A percentile compares a stretch with the other conserved stretches of the same genome.
Evolutionary conservation across 1,140 invertebrate species (phyloP).

Genomic region (Aphis gossypii): DNA sequence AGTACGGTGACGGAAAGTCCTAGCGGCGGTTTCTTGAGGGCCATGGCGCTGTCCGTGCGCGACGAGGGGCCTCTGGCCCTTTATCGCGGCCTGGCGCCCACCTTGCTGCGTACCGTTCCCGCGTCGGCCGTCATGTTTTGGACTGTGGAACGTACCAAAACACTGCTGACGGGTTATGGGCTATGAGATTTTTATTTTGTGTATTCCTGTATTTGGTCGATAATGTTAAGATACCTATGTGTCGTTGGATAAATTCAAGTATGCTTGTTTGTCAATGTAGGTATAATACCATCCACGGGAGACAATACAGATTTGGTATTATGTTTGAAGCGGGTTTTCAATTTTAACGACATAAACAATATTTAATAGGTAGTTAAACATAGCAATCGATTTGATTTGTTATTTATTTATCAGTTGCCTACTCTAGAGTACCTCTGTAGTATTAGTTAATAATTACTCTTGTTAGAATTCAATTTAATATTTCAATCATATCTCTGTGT

Average conservation of each 20-base stretch:
- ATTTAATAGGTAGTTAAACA: neutral
- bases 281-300: neutral
- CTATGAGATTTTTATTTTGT: neutral
- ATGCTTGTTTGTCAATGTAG: neutral
- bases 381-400: neutral
- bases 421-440: too few relatives aligned
- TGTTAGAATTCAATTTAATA: neutral
- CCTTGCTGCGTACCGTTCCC: conserved; percentile 90
- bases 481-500: neutral
- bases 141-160: conserved; percentile 92
- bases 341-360: neutral
- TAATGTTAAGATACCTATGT: neutral
- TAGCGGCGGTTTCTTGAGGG: conserved; percentile 2
- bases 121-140: conserved; percentile 94
- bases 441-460: neutral
- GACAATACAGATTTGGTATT: neutral
- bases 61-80: conserved; percentile 81
- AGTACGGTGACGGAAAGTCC: neutral
- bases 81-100: conserved; percentile 93
- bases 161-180: conserved; percentile 69
- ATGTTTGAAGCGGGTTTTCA: neutral
- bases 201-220: neutral
- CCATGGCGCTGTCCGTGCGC: conserved; percentile 73
- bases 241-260: neutral
- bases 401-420: neutral